Percentiles rank a stretch among this genome's conserved stretches.
These are phyloP conservation scores for Hipposideros armiger DNA, from an alignment of 2,113 vertebrate species.

Conservation along the genomic window DNA sequence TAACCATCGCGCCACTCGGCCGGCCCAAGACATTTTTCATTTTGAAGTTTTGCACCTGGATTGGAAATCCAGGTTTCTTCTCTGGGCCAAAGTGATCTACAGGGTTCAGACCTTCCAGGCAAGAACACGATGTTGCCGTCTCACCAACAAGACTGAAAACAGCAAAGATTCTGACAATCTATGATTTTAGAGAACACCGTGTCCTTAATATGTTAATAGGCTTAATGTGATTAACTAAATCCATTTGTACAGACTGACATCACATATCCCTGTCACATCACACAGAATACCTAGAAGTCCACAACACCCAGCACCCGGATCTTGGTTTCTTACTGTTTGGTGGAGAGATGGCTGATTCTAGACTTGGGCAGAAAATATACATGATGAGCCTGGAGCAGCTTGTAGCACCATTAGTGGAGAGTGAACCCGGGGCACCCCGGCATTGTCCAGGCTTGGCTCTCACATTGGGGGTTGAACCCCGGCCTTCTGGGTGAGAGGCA, in stretches of 20 bases:
- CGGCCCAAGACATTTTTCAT: neutral
- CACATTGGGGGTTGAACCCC: no score
- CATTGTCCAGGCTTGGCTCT: no score
- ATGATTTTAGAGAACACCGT: neutral
- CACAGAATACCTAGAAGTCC: neutral
- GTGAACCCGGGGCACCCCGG: no score
- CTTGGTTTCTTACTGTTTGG: neutral
- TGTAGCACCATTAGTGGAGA: no score
- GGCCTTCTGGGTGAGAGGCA: no score
- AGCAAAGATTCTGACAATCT: neutral
- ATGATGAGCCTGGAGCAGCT: neutral
- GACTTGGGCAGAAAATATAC: neutral
- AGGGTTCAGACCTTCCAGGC: neutral
- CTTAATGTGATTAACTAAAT: neutral
- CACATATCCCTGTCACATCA: neutral
- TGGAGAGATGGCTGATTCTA: neutral
- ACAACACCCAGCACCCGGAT: neutral
- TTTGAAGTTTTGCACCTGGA: neutral
- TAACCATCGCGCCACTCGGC: no score
- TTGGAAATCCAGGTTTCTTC: neutral
- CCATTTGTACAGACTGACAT: neutral
- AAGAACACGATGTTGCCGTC: neutral
- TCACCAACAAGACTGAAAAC: neutral
- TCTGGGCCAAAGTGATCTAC: neutral
- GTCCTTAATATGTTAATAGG: neutral